phyloP scores from a whole-genome alignment of 2,888 invertebrate genomes.

The Odontothrips loti region DNA sequence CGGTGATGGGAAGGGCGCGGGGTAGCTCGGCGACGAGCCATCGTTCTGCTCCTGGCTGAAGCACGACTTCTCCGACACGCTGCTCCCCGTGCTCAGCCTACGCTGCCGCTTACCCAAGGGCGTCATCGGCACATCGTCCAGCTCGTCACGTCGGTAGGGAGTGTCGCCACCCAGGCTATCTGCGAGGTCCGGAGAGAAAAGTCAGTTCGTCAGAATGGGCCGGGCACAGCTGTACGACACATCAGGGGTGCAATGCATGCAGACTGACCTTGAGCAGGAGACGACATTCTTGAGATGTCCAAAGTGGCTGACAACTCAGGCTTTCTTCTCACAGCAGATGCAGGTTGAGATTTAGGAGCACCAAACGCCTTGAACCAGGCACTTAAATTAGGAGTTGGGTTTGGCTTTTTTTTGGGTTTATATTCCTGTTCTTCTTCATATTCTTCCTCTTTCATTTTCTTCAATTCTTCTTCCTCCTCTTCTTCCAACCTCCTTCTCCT shows the following conservation, averaged over 20 bases:
- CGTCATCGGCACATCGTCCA: slow-evolving; percentile 40
- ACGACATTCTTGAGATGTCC: neutral
- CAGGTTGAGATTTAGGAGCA: slow-evolving; percentile 65
- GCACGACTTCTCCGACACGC: slow-evolving; percentile 71
- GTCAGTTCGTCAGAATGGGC: too few species aligned
- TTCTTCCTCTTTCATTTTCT: slow-evolving; percentile 30
- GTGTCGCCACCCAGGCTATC: slow-evolving; percentile 29
- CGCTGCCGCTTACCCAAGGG: slow-evolving; percentile 55
- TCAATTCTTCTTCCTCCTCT: slow-evolving; percentile 38
- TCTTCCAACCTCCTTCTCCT: slow-evolving; percentile 38
- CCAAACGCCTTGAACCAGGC: slow-evolving; percentile 93
- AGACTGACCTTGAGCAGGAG: neutral
- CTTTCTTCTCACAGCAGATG: slow-evolving; percentile 52
- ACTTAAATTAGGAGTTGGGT: slow-evolving; percentile 78
- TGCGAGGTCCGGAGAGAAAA: slow-evolving; percentile 15
- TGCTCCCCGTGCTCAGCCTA: slow-evolving; percentile 73
- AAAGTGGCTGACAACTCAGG: slow-evolving; percentile 37
- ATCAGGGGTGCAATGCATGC: neutral
- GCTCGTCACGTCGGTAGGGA: slow-evolving; percentile 23
- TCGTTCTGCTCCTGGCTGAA: slow-evolving; percentile 58
- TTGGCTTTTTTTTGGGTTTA: slow-evolving; percentile 44
- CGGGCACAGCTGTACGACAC: too few species aligned
- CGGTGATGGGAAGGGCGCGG: slow-evolving; percentile 63
- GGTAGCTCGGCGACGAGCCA: slow-evolving; percentile 42
- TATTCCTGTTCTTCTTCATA: neutral